Percentiles rank a stretch among this genome's conserved stretches.
phyloP scores from a whole-genome alignment of 1,140 invertebrate genomes.

The Caenorhabditis elegans region WBcel235 BX284606.5:13809001-13809500 shows the following conservation, averaged over 20 bases:
- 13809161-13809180: background rate
- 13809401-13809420: background rate
- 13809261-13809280: no score
- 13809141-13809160: background rate
- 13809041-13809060: no score
- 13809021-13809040: no score
- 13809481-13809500: background rate
- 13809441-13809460: conserved; percentile 14
- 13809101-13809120: background rate
- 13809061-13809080: background rate
- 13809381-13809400: background rate
- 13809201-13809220: background rate
- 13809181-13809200: background rate
- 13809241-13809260: background rate
- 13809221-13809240: background rate
- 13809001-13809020: no score
- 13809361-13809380: background rate
- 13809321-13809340: background rate
- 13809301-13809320: background rate
- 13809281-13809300: background rate
- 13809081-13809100: no score
- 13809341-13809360: background rate
- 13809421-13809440: conserved; percentile 22
- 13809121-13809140: background rate
- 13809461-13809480: background rate